Conservation (phyloP, 1,140 invertebrate genomes). For the Eufriesea mexicana region DNA sequence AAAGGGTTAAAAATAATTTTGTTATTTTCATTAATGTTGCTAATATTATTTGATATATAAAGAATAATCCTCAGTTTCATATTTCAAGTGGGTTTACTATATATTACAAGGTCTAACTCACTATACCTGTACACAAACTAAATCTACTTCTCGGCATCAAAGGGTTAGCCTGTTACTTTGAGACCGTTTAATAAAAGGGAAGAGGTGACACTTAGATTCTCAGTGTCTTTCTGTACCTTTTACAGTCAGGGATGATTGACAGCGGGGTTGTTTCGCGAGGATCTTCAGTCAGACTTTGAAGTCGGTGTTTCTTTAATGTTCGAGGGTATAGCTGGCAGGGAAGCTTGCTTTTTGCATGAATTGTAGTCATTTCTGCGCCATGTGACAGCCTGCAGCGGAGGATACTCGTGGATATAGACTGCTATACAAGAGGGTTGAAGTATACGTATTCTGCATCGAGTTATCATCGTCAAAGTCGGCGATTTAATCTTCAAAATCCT, state of each 20-base stretch:
- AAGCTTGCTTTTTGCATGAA: not conserved
- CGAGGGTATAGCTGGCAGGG: not conserved
- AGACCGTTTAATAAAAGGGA: no score
- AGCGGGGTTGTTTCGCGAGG: not conserved
- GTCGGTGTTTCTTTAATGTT: not conserved
- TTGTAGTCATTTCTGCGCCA: not conserved
- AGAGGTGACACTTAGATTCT: no score
- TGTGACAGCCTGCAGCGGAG: not conserved
- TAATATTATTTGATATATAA: no score
- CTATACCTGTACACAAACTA: no score
- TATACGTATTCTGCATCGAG: not conserved
- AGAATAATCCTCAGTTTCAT: no score
- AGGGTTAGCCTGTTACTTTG: no score
- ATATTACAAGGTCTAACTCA: no score
- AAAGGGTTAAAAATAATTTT: no score
- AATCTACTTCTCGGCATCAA: no score
- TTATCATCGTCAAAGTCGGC: not conserved
- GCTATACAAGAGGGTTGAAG: no score
- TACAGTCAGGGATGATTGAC: not conserved
- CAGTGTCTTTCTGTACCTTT: not conserved
- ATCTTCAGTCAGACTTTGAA: not conserved
- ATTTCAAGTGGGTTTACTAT: no score
- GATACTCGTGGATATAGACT: not conserved
- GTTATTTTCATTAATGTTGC: no score
- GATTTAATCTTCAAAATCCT: not conserved